Percentiles rank a stretch among this genome's conserved stretches.
Evolutionary conservation across 2,888 invertebrate species (phyloP).

Genomic region (Barypeithes pellucidus): DNA sequence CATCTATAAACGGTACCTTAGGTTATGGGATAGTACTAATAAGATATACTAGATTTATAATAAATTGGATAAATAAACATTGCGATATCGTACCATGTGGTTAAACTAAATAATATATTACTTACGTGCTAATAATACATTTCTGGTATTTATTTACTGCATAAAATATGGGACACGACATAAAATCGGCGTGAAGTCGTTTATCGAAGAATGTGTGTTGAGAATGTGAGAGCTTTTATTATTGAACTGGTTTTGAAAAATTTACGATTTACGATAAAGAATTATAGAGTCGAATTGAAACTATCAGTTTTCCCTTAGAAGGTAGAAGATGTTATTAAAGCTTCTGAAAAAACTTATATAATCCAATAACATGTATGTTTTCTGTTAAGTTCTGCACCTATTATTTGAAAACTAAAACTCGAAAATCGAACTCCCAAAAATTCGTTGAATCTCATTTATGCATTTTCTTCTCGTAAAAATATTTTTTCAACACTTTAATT

Average conservation of each 20-base stretch:
- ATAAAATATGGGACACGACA: neutral
- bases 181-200: neutral
- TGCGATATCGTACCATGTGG: slow-evolving; percentile 8
- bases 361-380: no score
- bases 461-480: no score
- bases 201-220: neutral
- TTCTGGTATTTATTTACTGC: slow-evolving; percentile 1
- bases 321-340: no score
- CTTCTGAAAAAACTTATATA: no score
- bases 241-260: neutral
- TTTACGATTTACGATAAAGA: no score
- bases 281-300: no score
- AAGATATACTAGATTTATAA: slow-evolving; percentile 25
- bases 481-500: no score
- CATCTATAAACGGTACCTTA: slow-evolving; percentile 31
- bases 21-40: slow-evolving; percentile 36
- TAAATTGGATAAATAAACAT: slow-evolving; percentile 28
- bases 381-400: no score
- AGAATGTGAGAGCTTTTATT: neutral
- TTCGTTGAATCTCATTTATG: no score
- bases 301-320: no score
- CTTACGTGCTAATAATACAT: slow-evolving; percentile 2
- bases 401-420: no score
- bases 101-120: slow-evolving; percentile 22
- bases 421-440: no score